Evolutionary conservation across 1,140 invertebrate genomes (phyloP).

Genomic region (Drosophila nigromelanica): DNA sequence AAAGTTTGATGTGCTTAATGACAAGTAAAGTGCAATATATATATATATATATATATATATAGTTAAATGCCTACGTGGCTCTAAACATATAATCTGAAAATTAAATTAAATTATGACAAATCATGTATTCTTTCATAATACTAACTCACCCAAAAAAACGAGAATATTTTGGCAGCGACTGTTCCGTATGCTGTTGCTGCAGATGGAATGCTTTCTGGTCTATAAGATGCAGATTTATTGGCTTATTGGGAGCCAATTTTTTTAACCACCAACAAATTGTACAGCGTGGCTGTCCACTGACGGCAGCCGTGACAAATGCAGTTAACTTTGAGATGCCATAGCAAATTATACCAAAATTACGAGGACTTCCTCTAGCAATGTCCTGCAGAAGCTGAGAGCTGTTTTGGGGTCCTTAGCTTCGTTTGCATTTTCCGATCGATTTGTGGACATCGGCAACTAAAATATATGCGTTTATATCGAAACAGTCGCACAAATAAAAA

Average conservation of each 20-base stretch:
- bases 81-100: conserved; percentile 10
- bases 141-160: conserved; percentile 12
- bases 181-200: too few species aligned
- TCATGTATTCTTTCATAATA: neutral
- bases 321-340: conserved; percentile 35
- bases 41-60: neutral
- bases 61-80: neutral
- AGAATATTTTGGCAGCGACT: neutral
- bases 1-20: conserved; percentile 10
- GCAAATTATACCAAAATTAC: conserved; percentile 43
- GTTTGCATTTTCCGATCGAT: conserved; percentile 6
- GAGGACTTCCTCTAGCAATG: conserved; percentile 44
- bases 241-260: neutral
- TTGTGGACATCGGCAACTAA: neutral
- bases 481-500: neutral
- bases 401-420: neutral
- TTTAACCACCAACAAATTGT: neutral
- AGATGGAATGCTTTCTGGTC: neutral
- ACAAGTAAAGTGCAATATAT: conserved; percentile 26
- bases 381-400: conserved; percentile 1
- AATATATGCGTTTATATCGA: neutral
- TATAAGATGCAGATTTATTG: neutral
- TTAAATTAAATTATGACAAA: neutral
- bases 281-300: neutral
- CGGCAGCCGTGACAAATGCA: neutral